Base-by-base conservation (phyloP, 2,113 vertebrate species). In the Clarias macrocephalus region DNA sequence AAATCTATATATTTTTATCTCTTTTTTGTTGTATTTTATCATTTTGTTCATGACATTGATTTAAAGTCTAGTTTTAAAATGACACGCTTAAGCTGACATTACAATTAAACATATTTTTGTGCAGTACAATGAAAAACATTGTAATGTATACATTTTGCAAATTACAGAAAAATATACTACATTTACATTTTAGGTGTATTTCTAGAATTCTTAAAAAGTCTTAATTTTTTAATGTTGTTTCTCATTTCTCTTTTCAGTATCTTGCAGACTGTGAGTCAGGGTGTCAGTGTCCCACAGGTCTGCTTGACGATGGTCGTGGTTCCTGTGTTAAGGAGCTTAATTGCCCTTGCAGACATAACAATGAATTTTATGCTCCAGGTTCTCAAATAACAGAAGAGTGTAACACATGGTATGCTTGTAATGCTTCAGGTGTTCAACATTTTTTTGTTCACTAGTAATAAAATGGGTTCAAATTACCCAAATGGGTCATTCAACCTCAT, bases 341-440 rank as follows among this genome's bases (percentile, higher is more conserved):
- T 25, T 99, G 98, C 89, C 96, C 97, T 0, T 99, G 98, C 84
- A 85, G 95, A 90, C 97, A 98, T 89, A 93, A 97, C 1, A 95
- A 95, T 30, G 91, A 80, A 4, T 81, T 89, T n/a, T 98, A 96
- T 88, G 88, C 85, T 87, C 88, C 94, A 0, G 96, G 97, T 63
- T 88, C 93, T 83, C 84, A 91, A 87, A 96, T 99, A 88, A 84
- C 33, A 21, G 88, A 92, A 0, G 91, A 95, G 72, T 99, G 98
- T 87, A 98, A 99, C 88, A 96, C 90, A 33, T 99, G 98, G 98
- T 99, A 92, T 63, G 91, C 85, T 57, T 76, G 25, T 52, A 62
- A 82, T n/a, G n/a, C n/a, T n/a, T n/a, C n/a, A n/a, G n/a, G n/a
- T n/a, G n/a, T n/a, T n/a, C n/a, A n/a, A n/a, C n/a, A n/a, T n/a